Percentiles rank a stretch among this genome's conserved stretches.
These are phyloP conservation scores for Phylloscopus trochilus DNA, from an alignment of 2,113 vertebrate genomes.

Conservation along the genomic window DNA sequence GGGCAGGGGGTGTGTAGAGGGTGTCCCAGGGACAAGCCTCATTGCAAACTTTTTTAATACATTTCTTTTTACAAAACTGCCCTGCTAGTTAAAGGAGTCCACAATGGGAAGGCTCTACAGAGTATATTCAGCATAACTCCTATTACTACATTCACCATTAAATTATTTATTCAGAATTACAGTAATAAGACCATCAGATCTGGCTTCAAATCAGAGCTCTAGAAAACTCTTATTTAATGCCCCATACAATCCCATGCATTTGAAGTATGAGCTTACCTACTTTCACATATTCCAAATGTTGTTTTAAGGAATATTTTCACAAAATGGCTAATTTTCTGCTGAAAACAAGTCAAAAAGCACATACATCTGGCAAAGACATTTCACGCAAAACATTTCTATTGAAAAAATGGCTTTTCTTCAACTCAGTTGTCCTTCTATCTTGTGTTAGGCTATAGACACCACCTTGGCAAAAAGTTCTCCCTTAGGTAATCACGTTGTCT, in stretches of 20 bases:
- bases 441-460: background rate
- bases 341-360: background rate
- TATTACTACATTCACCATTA: background rate
- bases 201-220: background rate
- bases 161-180: background rate
- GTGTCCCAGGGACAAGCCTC: background rate
- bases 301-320: background rate
- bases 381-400: background rate
- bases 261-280: background rate
- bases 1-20: background rate
- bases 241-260: background rate
- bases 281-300: background rate
- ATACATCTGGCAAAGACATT: background rate
- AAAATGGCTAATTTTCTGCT: background rate
- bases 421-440: background rate
- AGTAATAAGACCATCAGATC: background rate
- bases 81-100: background rate
- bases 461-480: background rate
- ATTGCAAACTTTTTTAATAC: background rate
- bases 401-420: background rate
- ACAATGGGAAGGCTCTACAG: background rate
- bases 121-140: background rate
- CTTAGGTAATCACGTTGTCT: background rate
- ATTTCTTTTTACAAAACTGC: background rate
- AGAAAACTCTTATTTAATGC: background rate